Percentiles rank a stretch among this genome's conserved stretches.
These are phyloP conservation scores for Eumacrocentrus americanus DNA, from an alignment of 2,888 invertebrate species.

Conservation along the genomic window DNA sequence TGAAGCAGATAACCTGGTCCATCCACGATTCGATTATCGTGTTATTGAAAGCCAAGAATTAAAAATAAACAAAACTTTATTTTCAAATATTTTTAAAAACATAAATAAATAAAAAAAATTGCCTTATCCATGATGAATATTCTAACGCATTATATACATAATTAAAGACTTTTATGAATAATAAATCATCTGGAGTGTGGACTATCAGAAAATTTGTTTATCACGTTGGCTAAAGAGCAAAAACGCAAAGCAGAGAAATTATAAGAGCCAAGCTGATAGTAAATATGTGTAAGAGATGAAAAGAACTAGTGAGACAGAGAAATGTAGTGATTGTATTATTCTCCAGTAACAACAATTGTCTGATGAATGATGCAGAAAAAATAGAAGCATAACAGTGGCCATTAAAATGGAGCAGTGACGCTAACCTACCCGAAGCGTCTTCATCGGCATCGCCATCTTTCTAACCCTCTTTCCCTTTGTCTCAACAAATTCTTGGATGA, in stretches of 20 bases:
- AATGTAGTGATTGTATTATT: neutral
- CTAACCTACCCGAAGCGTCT: neutral
- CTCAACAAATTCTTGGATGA: neutral
- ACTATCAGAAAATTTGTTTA: too few relatives aligned
- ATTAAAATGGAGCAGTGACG: constrained; percentile 8
- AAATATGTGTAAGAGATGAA: too few relatives aligned
- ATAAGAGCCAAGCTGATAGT: constrained; percentile 17
- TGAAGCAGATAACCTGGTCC: constrained; percentile 23
- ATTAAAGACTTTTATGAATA: too few relatives aligned
- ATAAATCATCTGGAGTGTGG: too few relatives aligned
- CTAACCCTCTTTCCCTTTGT: constrained; percentile 28
- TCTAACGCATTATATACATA: neutral
- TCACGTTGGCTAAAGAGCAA: too few relatives aligned
- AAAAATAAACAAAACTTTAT: too few relatives aligned
- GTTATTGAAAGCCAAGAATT: constrained; percentile 12
- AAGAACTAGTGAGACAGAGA: neutral
- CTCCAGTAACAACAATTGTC: neutral
- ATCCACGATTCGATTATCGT: constrained; percentile 26
- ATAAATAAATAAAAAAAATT: neutral
- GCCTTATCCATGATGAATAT: neutral
- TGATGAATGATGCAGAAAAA: neutral
- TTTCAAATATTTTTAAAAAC: too few relatives aligned
- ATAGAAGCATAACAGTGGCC: neutral
- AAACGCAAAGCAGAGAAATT: neutral
- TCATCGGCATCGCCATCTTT: constrained; percentile 11